phyloP scores from a whole-genome alignment of 2,113 vertebrate genomes.

The Albula glossodonta region DNA sequence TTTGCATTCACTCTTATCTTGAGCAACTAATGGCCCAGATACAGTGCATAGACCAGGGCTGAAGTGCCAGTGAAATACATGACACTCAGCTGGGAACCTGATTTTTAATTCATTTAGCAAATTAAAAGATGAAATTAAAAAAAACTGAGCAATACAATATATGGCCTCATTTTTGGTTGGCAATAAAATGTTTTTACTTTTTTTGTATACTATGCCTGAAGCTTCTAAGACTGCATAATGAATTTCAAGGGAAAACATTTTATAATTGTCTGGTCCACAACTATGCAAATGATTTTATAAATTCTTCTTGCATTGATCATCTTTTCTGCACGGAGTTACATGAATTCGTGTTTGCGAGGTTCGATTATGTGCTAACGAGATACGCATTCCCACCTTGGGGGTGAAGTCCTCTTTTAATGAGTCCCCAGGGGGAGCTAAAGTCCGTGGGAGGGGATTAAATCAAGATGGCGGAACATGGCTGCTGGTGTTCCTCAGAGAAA shows the following conservation, averaged over 20 bases:
- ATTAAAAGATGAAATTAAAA: neutral
- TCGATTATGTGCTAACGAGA: slow-evolving; percentile 33
- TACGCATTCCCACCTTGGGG: slow-evolving; percentile 5
- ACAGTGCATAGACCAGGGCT: no score
- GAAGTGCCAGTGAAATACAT: no score
- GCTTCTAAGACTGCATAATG: neutral
- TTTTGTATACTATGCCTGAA: neutral
- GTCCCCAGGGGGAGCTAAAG: neutral
- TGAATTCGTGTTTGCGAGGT: neutral
- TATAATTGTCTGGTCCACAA: neutral
- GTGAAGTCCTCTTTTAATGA: slow-evolving; percentile 15
- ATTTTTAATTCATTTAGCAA: no score
- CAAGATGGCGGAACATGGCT: neutral
- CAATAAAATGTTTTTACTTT: neutral
- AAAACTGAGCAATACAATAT: neutral
- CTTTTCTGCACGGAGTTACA: neutral
- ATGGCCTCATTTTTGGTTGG: neutral
- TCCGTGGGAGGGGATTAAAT: neutral
- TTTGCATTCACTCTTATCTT: no score
- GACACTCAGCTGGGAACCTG: no score
- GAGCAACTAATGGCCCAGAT: no score
- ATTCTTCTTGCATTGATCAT: neutral
- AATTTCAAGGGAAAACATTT: neutral
- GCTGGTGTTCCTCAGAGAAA: no score
- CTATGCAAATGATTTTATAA: neutral